Evolutionary conservation across 2,113 vertebrate genomes (phyloP).

Genomic region (Xiphorhynchus elegans): DNA sequence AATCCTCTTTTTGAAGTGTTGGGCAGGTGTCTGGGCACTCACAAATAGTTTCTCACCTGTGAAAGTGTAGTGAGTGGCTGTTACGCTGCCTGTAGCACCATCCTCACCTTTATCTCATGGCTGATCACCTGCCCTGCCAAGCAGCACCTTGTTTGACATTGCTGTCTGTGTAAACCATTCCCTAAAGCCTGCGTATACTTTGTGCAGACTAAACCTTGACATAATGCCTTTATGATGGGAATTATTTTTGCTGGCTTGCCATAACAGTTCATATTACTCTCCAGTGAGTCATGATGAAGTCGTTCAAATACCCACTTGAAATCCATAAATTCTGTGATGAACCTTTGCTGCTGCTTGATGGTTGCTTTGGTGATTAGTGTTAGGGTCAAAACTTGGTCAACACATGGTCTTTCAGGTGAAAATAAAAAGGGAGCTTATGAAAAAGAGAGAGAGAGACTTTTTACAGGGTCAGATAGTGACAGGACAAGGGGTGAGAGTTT

Average conservation of each 20-base stretch:
- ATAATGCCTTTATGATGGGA: not conserved
- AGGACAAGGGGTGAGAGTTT: not conserved
- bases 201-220: not conserved
- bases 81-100: not conserved
- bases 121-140: not conserved
- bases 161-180: not conserved
- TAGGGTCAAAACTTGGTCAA: constrained; percentile 21
- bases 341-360: not conserved
- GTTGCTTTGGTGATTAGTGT: not conserved
- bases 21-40: not conserved
- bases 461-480: not conserved
- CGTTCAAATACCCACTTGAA: constrained; percentile 47
- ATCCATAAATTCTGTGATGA: not conserved
- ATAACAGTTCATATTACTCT: not conserved
- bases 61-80: not conserved
- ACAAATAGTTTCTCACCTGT: not conserved
- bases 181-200: not conserved
- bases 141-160: constrained; percentile 17
- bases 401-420: not conserved
- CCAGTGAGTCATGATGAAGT: constrained; percentile 39
- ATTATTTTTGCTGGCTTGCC: constrained; percentile 47
- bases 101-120: not conserved
- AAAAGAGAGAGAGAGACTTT: not conserved
- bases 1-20: not conserved
- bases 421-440: not conserved